These are phyloP conservation scores for Lasioglossum oenotherae DNA, from an alignment of 2,888 invertebrate genomes.

Conservation along the genomic window DNA sequence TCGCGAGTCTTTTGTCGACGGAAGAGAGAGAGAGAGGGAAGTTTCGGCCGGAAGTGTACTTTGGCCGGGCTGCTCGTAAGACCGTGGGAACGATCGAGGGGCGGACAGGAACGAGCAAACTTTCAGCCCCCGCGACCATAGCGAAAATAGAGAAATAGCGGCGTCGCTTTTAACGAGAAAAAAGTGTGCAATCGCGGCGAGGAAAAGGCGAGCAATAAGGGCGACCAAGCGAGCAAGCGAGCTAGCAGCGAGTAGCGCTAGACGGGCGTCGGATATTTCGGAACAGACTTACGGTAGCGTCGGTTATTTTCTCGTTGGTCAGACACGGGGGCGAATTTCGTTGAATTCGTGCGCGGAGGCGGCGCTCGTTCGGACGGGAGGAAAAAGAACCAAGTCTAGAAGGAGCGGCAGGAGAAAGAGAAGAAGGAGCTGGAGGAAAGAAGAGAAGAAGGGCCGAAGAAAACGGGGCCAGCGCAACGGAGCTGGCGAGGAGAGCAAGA, in stretches of 20 bases:
- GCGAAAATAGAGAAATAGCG: conserved; percentile 46
- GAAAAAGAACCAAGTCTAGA: conserved; percentile 34
- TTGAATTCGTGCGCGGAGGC: conserved; percentile 59
- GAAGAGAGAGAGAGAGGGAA: neutral
- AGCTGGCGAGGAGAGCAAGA: neutral
- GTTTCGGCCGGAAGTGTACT: conserved; percentile 16
- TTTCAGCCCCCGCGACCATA: conserved; percentile 25
- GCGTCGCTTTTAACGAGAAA: conserved; percentile 36
- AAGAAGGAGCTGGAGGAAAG: neutral
- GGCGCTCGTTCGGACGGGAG: conserved; percentile 43
- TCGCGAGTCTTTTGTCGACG: neutral
- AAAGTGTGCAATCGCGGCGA: conserved; percentile 52
- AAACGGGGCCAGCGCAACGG: neutral
- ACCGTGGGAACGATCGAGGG: conserved; percentile 1
- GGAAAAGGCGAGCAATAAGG: conserved; percentile 28
- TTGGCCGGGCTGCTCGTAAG: neutral
- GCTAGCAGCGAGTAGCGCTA: neutral
- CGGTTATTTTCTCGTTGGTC: conserved; percentile 76
- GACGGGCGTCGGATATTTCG: conserved; percentile 61
- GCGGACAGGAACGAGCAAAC: conserved; percentile 43
- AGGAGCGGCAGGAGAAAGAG: neutral
- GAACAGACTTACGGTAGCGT: conserved; percentile 68
- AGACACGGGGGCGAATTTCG: conserved; percentile 67
- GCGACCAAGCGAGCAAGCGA: neutral
- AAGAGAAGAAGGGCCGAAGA: neutral